Evolutionary conservation across 2,888 invertebrate genomes (phyloP).

Genomic region (Tryphoninae sp.): DNA sequence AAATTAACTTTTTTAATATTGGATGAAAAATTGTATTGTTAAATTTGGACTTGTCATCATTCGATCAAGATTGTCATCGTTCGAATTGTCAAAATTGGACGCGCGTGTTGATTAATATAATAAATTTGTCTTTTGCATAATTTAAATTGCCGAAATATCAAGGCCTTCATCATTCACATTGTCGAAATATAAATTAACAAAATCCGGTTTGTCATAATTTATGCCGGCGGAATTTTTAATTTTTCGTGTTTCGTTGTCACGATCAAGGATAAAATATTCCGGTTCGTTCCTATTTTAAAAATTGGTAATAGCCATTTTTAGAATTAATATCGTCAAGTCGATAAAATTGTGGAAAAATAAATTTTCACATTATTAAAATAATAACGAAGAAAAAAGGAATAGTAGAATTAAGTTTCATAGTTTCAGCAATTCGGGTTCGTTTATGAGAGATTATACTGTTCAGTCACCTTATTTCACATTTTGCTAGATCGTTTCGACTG

Average conservation of each 20-base stretch:
- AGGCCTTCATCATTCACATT: neutral
- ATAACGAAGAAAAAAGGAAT: neutral
- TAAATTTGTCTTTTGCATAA: neutral
- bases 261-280: neutral
- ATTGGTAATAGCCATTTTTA: neutral
- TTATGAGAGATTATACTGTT: neutral
- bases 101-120: too few relatives aligned
- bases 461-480: neutral
- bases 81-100: too few relatives aligned
- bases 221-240: neutral
- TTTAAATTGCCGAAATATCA: neutral
- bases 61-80: neutral
- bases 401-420: neutral
- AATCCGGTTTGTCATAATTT: neutral
- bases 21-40: neutral
- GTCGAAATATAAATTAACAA: neutral
- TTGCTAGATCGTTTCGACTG: neutral
- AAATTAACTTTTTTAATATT: neutral
- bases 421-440: neutral
- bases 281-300: too few relatives aligned
- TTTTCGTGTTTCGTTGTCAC: neutral
- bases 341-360: neutral
- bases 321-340: neutral
- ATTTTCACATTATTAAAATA: neutral
- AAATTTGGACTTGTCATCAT: neutral